Evolutionary conservation across 2,888 invertebrate genomes (phyloP), one percentile per base, ranked within the genome.

Genomic region (Polymixis lichenea): DNA sequence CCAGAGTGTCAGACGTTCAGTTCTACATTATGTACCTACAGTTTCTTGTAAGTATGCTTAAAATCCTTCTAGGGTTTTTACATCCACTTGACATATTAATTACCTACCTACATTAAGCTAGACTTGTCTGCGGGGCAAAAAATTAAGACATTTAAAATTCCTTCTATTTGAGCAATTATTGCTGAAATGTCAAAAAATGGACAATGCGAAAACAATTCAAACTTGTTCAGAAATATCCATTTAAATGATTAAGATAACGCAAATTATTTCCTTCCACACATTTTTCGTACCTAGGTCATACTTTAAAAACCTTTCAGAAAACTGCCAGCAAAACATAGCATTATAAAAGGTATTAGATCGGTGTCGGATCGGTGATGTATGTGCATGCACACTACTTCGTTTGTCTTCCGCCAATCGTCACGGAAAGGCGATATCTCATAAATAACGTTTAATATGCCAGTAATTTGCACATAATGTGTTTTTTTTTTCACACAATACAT

Each of bases 361-460:
- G 46, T 80, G 51, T 38, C 38, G 38, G 5, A 38, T 38, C 38
- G 38, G 38, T 75, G 71, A 69, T 64, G 61, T 74, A 83, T 74
- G 83, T 61, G 78, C 68, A 72, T 82, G 79, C 74, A 49, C 72
- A 72, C 72, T 74, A 77, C 67, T 76, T 72, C 25, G 64, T 64
- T 75, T 71, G 74, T 79, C 87, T 91, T 91, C 91, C 91, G 89
- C 76, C 70, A 79, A 67, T 75, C 58, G 71, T 73, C 82, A 83
- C 90, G 90, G 90, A 88, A 90, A 81, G 67, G 77, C 85, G 68
- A 81, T 66, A 75, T 83, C 78, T 83, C 79, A 80, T 85, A 87
- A 87, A 86, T 87, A 83, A 80, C 67, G 66, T 68, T 69, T 71
- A 84, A 78, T 78, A 78, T 75, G 61, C 75, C 19, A 32, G 71